phyloP scores from a whole-genome alignment of 1,140 invertebrate genomes.

The Ctenoplectra terminalis region DNA sequence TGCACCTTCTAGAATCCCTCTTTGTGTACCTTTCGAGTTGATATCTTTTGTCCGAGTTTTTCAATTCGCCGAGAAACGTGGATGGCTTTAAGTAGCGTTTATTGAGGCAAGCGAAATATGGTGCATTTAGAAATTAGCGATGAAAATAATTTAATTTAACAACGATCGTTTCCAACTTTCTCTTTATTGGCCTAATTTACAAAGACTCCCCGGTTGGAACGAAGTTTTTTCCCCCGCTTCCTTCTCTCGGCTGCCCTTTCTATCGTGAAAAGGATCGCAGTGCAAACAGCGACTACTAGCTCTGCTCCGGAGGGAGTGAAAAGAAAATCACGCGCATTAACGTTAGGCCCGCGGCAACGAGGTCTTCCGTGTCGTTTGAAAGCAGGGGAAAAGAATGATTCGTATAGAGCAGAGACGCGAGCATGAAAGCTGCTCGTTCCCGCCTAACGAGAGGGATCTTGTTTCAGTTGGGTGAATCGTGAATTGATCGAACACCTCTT shows the following conservation, averaged over 20 bases:
- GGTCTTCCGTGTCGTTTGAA: slow-evolving; percentile 44
- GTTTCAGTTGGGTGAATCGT: not conserved
- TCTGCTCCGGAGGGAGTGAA: slow-evolving; percentile 17
- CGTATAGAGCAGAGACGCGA: not conserved
- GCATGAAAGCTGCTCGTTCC: slow-evolving; percentile 25
- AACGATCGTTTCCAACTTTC: too few relatives aligned
- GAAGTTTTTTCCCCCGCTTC: not conserved
- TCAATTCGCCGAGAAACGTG: too few relatives aligned
- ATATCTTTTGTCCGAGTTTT: not conserved
- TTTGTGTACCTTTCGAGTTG: not conserved
- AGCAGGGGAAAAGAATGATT: slow-evolving; percentile 22
- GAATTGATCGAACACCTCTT: slow-evolving; percentile 25
- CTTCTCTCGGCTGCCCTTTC: not conserved
- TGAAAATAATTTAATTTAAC: too few relatives aligned
- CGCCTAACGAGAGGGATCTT: slow-evolving; percentile 36
- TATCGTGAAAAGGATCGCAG: slow-evolving; percentile 39
- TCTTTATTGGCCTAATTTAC: not conserved
- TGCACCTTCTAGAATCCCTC: slow-evolving; percentile 11
- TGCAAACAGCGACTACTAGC: slow-evolving; percentile 45
- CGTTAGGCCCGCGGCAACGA: slow-evolving; percentile 45
- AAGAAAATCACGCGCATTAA: slow-evolving; percentile 52
- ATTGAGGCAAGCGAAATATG: not conserved
- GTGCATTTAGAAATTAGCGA: too few relatives aligned
- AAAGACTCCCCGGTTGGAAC: not conserved
- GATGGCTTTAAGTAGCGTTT: not conserved